Percentiles rank a stretch among this genome's conserved stretches.
Conservation (phyloP, 2,113 vertebrate genomes). For the Xenopus borealis region DNA sequence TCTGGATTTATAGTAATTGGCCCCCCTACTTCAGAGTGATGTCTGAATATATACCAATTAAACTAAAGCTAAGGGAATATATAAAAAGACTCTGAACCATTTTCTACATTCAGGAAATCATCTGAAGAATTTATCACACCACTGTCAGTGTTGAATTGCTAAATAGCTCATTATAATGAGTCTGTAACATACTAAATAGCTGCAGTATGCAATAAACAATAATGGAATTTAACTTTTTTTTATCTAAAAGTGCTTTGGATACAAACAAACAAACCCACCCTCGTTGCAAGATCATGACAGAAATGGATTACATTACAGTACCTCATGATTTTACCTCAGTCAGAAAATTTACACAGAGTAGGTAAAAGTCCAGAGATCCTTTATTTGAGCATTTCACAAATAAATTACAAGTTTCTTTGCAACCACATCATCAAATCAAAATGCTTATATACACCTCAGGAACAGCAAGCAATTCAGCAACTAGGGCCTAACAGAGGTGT, state of each 20-base stretch:
- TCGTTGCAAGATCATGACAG: background rate
- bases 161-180: constrained; percentile 28
- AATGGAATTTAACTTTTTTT: background rate
- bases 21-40: constrained; percentile 25
- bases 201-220: constrained; percentile 31
- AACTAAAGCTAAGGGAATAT: background rate
- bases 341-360: background rate
- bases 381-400: constrained; percentile 66
- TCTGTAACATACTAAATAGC: constrained; percentile 14
- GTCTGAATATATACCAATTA: constrained; percentile 34
- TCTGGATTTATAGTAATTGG: constrained; percentile 31
- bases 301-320: background rate
- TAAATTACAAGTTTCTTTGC: constrained; percentile 65
- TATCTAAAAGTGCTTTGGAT: no score
- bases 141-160: constrained; percentile 29
- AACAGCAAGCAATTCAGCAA: constrained; percentile 58
- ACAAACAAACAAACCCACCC: no score
- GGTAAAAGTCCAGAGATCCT: constrained; percentile 62
- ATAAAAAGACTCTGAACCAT: background rate
- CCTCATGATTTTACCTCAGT: background rate
- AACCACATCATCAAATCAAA: constrained; percentile 59
- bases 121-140: constrained; percentile 20
- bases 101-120: constrained; percentile 17
- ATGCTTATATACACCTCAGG: constrained; percentile 61
- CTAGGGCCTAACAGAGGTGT: constrained; percentile 51